These are phyloP conservation scores for Acanthosepion lycidas DNA, from an alignment of 2,888 invertebrate genomes.

Conservation along the genomic window DNA sequence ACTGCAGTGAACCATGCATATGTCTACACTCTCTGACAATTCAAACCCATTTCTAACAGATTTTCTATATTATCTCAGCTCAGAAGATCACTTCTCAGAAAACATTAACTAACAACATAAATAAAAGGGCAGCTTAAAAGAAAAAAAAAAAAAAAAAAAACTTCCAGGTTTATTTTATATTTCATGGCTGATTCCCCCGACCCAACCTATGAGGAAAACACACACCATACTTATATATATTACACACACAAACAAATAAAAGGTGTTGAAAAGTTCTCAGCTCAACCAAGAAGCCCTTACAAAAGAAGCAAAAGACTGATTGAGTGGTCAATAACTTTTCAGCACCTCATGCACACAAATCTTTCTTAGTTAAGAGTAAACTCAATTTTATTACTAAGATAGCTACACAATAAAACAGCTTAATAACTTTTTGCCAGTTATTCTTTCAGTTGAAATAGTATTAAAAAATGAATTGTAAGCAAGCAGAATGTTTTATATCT, in stretches of 20 bases:
- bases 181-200: not conserved
- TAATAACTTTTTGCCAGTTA: not conserved
- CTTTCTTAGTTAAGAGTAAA: too few species aligned
- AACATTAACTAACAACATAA: constrained; percentile 17
- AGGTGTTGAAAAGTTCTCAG: too few species aligned
- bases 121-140: not conserved
- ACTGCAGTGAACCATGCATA: constrained; percentile 18
- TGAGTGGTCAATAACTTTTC: too few species aligned
- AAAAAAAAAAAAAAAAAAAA: not conserved
- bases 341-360: not conserved
- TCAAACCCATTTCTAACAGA: not conserved
- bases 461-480: not conserved
- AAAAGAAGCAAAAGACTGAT: too few species aligned
- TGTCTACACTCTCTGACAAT: constrained; percentile 33
- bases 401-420: not conserved
- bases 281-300: too few species aligned
- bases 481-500: not conserved
- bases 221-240: not conserved
- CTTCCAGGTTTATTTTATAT: not conserved
- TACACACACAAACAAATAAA: too few species aligned
- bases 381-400: too few species aligned
- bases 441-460: not conserved
- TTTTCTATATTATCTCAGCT: not conserved
- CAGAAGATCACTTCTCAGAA: not conserved
- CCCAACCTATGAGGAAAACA: not conserved